Conservation (phyloP, 2,888 invertebrate genomes). For the Meteorus cinctellus region DNA sequence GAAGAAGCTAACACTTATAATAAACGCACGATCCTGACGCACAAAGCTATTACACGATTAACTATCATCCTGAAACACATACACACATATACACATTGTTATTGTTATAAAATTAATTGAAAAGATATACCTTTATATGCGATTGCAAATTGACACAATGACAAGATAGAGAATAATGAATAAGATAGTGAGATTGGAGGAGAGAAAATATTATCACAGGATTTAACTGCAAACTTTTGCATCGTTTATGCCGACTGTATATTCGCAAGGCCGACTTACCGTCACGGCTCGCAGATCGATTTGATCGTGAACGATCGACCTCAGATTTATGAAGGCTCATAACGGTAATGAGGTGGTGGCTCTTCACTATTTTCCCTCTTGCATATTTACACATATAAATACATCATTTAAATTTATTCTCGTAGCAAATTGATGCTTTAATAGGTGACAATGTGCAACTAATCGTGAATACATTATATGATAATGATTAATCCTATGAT, state of each 20-base stretch:
- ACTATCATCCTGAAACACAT: constrained; percentile 33
- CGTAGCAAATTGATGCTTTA: constrained; percentile 14
- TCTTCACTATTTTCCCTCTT: constrained; percentile 1
- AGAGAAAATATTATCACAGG: constrained; percentile 10
- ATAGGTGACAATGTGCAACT: constrained; percentile 24
- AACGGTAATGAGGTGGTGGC: constrained; percentile 30
- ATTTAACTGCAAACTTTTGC: constrained; percentile 28
- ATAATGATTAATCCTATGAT: not conserved
- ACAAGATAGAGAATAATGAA: constrained; percentile 34
- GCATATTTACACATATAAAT: constrained; percentile 8
- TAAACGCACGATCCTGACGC: constrained; percentile 24
- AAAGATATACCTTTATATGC: constrained; percentile 28
- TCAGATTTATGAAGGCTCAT: constrained; percentile 35
- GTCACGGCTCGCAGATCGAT: constrained; percentile 54
- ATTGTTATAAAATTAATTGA: constrained; percentile 35
- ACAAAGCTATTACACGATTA: constrained; percentile 43
- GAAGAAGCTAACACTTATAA: constrained; percentile 29
- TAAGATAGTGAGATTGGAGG: not conserved
- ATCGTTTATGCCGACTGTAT: constrained; percentile 37
- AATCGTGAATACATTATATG: constrained; percentile 15
- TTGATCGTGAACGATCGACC: constrained; percentile 49
- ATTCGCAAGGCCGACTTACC: constrained; percentile 54
- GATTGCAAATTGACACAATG: constrained; percentile 39
- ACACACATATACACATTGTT: not conserved
- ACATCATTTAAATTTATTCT: not conserved